A percentile compares a stretch with the other conserved stretches of the same genome.
phyloP scores from a whole-genome alignment of 2,797 vertebrate species.

The Urocyon cinereoargenteus region DNA sequence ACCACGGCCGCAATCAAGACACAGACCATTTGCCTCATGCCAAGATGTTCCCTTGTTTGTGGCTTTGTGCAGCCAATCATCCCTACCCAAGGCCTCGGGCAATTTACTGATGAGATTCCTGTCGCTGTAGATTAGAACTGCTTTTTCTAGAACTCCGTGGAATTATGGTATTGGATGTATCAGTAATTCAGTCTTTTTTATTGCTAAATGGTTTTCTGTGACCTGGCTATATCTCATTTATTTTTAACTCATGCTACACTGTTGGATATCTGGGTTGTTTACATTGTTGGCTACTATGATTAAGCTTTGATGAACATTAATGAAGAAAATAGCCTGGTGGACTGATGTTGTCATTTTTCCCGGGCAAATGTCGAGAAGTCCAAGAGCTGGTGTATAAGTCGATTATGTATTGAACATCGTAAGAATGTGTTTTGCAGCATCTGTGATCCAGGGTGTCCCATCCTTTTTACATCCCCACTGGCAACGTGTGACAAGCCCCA shows the following conservation, averaged over 20 bases:
- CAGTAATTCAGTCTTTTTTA: background rate
- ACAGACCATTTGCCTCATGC: background rate
- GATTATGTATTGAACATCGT: background rate
- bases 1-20: background rate
- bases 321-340: background rate
- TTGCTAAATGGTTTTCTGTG: background rate
- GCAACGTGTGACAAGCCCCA: too few relatives aligned
- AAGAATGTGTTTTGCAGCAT: background rate
- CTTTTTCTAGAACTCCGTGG: background rate
- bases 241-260: background rate
- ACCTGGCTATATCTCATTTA: background rate
- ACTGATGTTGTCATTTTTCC: background rate
- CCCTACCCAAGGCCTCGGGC: background rate
- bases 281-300: background rate
- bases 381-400: background rate
- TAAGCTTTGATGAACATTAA: background rate
- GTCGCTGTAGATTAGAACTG: background rate
- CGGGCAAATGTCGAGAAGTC: background rate
- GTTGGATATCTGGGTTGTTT: background rate
- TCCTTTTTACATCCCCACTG: background rate
- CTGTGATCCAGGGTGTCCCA: background rate
- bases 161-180: background rate
- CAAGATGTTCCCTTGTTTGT: background rate
- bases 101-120: background rate
- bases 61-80: too few relatives aligned